phyloP scores from a whole-genome alignment of 2,888 invertebrate genomes.

The Azorinus chamasolen region DNA sequence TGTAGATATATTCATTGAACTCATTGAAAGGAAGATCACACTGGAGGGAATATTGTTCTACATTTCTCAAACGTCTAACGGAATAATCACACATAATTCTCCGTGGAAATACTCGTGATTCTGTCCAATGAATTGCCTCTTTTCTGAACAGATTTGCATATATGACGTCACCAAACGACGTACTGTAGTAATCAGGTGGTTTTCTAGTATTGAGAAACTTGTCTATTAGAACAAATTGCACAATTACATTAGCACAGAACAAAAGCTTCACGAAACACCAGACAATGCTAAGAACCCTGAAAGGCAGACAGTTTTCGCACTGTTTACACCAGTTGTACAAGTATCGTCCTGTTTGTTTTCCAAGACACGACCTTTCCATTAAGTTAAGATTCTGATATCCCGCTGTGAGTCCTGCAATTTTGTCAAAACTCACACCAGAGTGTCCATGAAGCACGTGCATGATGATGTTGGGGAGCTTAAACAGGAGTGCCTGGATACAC shows the following conservation, averaged over 20 bases:
- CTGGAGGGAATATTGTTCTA: slow-evolving; percentile 10
- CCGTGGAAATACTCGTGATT: slow-evolving; percentile 24
- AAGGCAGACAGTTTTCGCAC: slow-evolving; percentile 17
- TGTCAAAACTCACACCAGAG: slow-evolving; percentile 49
- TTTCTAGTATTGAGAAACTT: slow-evolving; percentile 22
- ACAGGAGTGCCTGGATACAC: slow-evolving; percentile 52
- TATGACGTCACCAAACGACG: slow-evolving; percentile 45
- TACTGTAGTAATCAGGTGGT: slow-evolving; percentile 15
- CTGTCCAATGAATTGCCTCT: slow-evolving; percentile 31
- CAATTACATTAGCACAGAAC: slow-evolving; percentile 38
- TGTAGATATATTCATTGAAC: slow-evolving; percentile 33
- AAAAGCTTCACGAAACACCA: slow-evolving; percentile 42
- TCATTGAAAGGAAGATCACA: slow-evolving; percentile 33
- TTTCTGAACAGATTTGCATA: slow-evolving; percentile 28
- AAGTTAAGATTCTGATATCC: slow-evolving; percentile 37
- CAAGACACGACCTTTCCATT: slow-evolving; percentile 28
- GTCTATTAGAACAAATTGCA: slow-evolving; percentile 33
- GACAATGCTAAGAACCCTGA: slow-evolving; percentile 29
- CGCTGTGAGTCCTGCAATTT: slow-evolving; percentile 38
- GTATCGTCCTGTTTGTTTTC: slow-evolving; percentile 47
- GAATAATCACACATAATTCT: slow-evolving; percentile 21
- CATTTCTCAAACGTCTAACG: slow-evolving; percentile 7
- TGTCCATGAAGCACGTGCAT: slow-evolving; percentile 44
- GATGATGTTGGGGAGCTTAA: slow-evolving; percentile 51
- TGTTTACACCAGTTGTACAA: slow-evolving; percentile 48